Base-by-base conservation (phyloP, 2,888 invertebrate species). In the Luperina nickerlii region DNA sequence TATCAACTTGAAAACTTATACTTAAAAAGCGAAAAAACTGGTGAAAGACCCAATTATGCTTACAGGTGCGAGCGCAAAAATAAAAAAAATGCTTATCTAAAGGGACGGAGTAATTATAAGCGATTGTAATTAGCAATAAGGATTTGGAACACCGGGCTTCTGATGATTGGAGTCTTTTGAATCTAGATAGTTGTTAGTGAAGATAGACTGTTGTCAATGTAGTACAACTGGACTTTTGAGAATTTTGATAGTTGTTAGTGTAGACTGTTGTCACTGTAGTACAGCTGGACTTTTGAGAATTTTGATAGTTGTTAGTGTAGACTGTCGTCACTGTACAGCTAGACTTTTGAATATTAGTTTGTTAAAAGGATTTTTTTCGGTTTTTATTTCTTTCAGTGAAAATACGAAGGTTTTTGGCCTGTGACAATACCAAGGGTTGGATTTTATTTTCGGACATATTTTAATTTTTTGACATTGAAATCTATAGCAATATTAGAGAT, bases 61-160 rank as follows among this genome's bases (percentile, higher is more conserved):
- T 48, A 86, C 90, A 89, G 89, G 88, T 89, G 89, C 76, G 69
- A 15, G 20, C 1, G 66, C 67, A 79, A 86, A 84, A 83, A 71
- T 83, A 78, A 84, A 86, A 74, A 76, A 75, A 88, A 81, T 76
- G 45, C 57, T 81, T 81, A 87, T 76, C 74, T 70, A 67, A 72
- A 68, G 70, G 68, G 74, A 70, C 65, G 68, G 20, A 38, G 86
- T 78, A 89, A 88, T 89, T 87, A 84, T 77, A 79, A 78, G 72
- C 76, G 69, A 71, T 78, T 78, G 78, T 84, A 86, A 89, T 89
- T 85, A 87, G 77, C 66, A 71, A 79, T 79, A 74, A 81, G 88
- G 86, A 90, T 88, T 90, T 87, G 51, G 57, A 78, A 85, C 90
- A 90, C 88, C 90, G 84, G 89, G 86, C 88, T 76, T 75, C 38